A percentile compares a stretch with the other conserved stretches of the same genome.
These are phyloP conservation scores for Leptothorax acervorum DNA, from an alignment of 2,888 invertebrate species.

Conservation along the genomic window DNA sequence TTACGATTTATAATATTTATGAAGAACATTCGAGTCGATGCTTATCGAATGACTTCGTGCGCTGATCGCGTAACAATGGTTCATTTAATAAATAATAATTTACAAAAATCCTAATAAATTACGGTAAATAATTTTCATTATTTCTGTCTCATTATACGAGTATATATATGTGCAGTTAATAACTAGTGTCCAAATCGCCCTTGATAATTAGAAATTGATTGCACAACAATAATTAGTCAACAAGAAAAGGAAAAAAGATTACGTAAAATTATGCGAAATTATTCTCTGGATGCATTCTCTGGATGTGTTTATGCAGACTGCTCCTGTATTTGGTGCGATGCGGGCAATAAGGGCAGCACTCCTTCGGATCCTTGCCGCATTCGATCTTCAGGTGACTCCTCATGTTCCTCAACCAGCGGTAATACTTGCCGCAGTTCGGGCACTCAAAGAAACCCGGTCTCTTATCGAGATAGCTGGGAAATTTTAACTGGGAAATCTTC, in stretches of 20 bases:
- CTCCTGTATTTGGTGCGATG: conserved; percentile 87
- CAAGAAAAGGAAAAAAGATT: background rate
- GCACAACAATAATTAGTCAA: background rate
- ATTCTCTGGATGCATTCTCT: conserved; percentile 75
- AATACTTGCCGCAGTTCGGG: conserved; percentile 87
- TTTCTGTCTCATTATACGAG: background rate
- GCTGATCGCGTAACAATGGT: background rate
- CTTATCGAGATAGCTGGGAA: conserved; percentile 70
- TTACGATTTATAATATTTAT: background rate
- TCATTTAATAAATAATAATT: background rate
- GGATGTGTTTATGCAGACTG: conserved; percentile 86
- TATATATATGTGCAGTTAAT: background rate
- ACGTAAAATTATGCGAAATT: conserved; percentile 60
- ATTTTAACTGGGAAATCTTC: conserved; percentile 35
- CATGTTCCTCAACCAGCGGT: conserved; percentile 88
- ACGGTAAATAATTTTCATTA: background rate
- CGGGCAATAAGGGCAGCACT: conserved; percentile 87
- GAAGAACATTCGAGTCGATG: background rate
- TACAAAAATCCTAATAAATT: background rate
- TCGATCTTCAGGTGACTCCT: conserved; percentile 88
- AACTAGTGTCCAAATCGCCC: conserved; percentile 2
- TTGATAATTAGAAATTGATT: background rate
- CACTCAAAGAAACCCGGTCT: conserved; percentile 85
- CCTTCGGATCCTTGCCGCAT: conserved; percentile 87
- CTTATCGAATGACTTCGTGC: background rate